Percentiles rank a stretch among this genome's conserved stretches.
Conservation (phyloP, 2,888 invertebrate genomes). For the Drosophila imparisetae region DNA sequence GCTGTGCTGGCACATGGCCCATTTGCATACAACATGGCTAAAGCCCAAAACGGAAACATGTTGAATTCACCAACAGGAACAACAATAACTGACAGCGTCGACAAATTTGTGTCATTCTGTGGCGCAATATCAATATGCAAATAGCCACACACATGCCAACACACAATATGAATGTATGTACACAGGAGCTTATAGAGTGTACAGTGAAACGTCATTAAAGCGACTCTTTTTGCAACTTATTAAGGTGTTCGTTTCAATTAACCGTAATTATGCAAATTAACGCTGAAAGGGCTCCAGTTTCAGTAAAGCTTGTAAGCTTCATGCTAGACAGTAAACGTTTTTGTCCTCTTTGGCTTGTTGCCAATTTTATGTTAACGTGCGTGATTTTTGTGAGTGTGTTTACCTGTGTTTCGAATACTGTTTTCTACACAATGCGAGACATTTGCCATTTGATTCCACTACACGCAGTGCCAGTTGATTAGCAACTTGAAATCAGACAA, state of each 20-base stretch:
- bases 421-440: background rate
- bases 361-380: background rate
- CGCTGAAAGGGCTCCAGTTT: constrained; percentile 14
- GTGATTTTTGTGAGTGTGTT: background rate
- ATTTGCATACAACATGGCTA: constrained; percentile 47
- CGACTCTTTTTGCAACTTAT: constrained; percentile 32
- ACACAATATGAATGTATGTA: background rate
- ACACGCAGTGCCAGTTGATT: background rate
- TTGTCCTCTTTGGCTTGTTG: constrained; percentile 12
- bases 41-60: constrained; percentile 19
- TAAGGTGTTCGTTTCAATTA: constrained; percentile 59
- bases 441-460: background rate
- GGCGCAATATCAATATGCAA: constrained; percentile 38
- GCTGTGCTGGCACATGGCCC: constrained; percentile 29
- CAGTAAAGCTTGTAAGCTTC: constrained; percentile 19
- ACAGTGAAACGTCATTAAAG: constrained; percentile 9
- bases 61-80: constrained; percentile 9
- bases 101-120: constrained; percentile 31
- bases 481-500: background rate
- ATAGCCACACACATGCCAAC: constrained; percentile 7
- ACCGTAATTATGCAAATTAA: constrained; percentile 59
- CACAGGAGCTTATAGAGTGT: background rate
- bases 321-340: constrained; percentile 3
- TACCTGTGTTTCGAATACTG: background rate
- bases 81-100: background rate